Evolutionary conservation across 2,888 invertebrate species (phyloP).

Genomic region (Zygogramma bicolorata): DNA sequence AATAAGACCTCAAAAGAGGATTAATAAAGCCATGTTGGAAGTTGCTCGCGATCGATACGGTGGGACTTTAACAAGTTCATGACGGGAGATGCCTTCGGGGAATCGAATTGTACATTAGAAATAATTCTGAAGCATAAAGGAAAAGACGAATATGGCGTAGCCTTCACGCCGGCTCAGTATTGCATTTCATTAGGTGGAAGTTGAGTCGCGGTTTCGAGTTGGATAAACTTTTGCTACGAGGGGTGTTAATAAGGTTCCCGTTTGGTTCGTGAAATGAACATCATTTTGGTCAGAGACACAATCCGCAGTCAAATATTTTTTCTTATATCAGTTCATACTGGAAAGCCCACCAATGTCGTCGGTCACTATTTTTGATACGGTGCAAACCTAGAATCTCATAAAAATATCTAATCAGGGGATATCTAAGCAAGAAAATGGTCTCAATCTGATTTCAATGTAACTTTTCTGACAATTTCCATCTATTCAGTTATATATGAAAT

Average conservation of each 20-base stretch:
- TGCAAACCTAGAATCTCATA: too few species aligned
- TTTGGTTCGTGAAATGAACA: neutral
- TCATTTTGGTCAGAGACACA: too few species aligned
- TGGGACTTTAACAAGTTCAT: slow-evolving; percentile 6
- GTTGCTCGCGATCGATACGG: slow-evolving; percentile 26
- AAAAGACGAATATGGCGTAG: neutral
- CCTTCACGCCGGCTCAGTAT: neutral
- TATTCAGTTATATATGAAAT: too few species aligned
- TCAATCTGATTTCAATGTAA: too few species aligned
- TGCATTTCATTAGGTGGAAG: neutral
- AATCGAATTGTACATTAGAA: slow-evolving; percentile 4
- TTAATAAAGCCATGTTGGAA: slow-evolving; percentile 40
- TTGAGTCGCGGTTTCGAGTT: neutral
- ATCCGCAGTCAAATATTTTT: too few species aligned
- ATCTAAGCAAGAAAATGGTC: too few species aligned
- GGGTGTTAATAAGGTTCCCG: neutral
- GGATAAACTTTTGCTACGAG: neutral
- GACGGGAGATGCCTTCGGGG: neutral
- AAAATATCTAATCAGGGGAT: too few species aligned
- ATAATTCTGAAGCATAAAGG: slow-evolving; percentile 3
- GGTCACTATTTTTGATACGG: too few species aligned
- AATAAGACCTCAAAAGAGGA: slow-evolving; percentile 45
- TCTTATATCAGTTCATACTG: too few species aligned
- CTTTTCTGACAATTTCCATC: too few species aligned
- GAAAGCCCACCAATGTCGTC: too few species aligned